These are phyloP conservation scores for Lasioglossum leucozonium DNA, from an alignment of 2,888 invertebrate species.

Conservation along the genomic window DNA sequence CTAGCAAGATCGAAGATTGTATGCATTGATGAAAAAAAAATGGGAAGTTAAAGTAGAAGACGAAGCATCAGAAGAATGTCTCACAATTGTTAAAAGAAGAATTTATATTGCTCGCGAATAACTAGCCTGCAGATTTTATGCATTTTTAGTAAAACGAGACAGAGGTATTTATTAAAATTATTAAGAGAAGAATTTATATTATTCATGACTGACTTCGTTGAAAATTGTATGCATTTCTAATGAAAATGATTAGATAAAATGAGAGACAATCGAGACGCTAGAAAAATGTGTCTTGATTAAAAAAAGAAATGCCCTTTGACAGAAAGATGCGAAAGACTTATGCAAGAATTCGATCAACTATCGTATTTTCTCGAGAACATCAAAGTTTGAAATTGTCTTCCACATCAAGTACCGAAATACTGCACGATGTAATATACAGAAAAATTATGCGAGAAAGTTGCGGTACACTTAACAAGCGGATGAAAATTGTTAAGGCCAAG, in stretches of 20 bases:
- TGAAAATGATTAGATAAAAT: background rate
- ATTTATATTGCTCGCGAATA: background rate
- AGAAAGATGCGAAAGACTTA: no score
- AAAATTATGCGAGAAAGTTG: background rate
- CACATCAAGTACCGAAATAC: background rate
- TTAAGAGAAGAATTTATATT: background rate
- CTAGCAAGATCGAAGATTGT: background rate
- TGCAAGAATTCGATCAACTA: background rate
- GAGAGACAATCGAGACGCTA: background rate
- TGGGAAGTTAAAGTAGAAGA: background rate
- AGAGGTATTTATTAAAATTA: background rate
- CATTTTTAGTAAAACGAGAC: background rate
- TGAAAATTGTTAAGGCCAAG: conserved; percentile 4
- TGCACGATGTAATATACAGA: background rate
- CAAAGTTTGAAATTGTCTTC: background rate
- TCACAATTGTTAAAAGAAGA: background rate
- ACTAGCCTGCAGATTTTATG: background rate
- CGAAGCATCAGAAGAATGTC: background rate
- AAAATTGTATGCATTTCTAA: background rate
- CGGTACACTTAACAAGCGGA: background rate
- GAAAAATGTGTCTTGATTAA: background rate
- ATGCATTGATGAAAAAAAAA: background rate
- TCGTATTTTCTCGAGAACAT: background rate
- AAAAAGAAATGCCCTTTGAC: background rate
- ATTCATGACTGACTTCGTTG: background rate